Evolutionary conservation across 2,113 vertebrate genomes (phyloP), one percentile per base, ranked within the genome.

Genomic region (Myotis lucifugus): DNA sequence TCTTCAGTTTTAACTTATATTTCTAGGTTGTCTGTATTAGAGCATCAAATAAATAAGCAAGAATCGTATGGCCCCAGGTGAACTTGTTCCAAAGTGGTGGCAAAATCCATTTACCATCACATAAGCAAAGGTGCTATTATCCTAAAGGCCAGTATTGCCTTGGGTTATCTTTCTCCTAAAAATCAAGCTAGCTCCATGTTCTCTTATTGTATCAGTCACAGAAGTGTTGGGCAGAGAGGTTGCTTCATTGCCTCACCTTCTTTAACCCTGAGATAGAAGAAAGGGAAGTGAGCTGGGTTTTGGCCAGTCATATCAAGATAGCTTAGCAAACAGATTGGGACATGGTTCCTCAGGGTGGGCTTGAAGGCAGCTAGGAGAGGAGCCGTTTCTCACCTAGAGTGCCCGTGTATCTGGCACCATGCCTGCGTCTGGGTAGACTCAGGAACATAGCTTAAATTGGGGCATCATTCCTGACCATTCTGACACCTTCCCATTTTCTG

Each of bases 301-400:
- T 3, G 14, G 46, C 81, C 56, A 48, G 81, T 74, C n/a, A n/a
- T 61, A 37, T 48, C 0, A 1, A 34, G 15, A 66, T 18, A 48
- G 91, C 18, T 52, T 86, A 88, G 85, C 74, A 46, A 94, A 76
- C 74, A 79, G 74, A 85, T 94, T 90, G 70, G 79, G 50, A 86
- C n/a, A n/a, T 83, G 56, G 59, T 52, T 48, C 54, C 54, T 76
- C 32, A 15, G 46, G 32, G 5, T 42, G 23, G 73, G 2, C 90
- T 77, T 83, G 29, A 42, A 89, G 74, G 79, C 59, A 79, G 40
- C 7, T 19, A 72, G 77, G 42, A 85, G 54, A 61, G 42, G 42
- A 95, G 42, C n/a, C 12, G 15, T 67, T 76, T 76, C 64, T 94
- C 37, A 23, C 52, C 37, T 70, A 83, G 54, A 70, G 37, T 79